phyloP scores from a whole-genome alignment of 2,888 invertebrate species.

The Alsophila aescularia region DNA sequence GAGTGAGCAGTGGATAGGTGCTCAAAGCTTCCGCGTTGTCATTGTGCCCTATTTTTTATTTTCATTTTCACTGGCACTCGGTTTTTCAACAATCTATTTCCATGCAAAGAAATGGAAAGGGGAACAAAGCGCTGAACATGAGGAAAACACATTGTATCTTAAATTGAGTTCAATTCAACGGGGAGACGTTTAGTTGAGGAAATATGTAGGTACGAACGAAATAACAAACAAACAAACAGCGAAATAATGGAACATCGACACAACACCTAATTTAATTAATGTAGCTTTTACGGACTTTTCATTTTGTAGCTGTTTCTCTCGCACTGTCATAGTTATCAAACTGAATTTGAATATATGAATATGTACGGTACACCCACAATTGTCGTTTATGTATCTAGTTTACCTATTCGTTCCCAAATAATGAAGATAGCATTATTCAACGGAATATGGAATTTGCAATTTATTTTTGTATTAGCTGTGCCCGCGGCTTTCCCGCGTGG shows the following conservation, averaged over 20 bases:
- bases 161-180: conserved; percentile 1
- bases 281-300: conserved; percentile 16
- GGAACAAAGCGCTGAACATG: conserved; percentile 5
- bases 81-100: conserved; percentile 13
- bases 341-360: conserved; percentile 66
- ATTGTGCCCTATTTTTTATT: conserved; percentile 3
- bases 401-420: conserved; percentile 22
- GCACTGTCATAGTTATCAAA: conserved; percentile 50
- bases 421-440: conserved; percentile 30
- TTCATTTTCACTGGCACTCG: conserved; percentile 3
- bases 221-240: conserved; percentile 8
- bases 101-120: conserved; percentile 16
- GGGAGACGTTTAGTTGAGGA: not conserved
- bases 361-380: conserved; percentile 45
- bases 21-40: conserved; percentile 4
- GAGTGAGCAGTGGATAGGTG: conserved; percentile 1
- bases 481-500: no score
- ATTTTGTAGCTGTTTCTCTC: conserved; percentile 30
- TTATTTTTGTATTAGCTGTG: conserved; percentile 19
- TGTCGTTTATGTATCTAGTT: conserved; percentile 27
- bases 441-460: conserved; percentile 7
- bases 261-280: conserved; percentile 26
- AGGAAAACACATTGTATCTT: conserved; percentile 8
- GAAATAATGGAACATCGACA: conserved; percentile 14
- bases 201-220: conserved; percentile 21